Evolutionary conservation across 2,888 invertebrate species (phyloP), one percentile per base, ranked within the genome.

Genomic region (Elmis aenea): DNA sequence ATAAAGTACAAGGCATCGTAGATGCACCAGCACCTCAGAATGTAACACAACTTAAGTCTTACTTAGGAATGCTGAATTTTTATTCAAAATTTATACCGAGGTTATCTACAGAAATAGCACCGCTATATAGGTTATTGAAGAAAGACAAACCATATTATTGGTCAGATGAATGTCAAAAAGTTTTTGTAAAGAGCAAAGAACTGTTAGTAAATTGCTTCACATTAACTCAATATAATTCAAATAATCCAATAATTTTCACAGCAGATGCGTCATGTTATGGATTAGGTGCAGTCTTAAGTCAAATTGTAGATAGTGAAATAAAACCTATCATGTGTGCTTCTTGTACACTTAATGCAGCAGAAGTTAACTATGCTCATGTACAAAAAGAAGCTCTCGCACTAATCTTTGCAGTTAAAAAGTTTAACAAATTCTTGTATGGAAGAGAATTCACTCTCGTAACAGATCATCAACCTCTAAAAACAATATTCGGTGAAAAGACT

Each of bases 61-160:
- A 38, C 15, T 8, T 22, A 3, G 44, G 36, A n/a, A 20, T 40
- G 33, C 9, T 43, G 5, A 43, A 35, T 28, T 44, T 36, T 33
- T 44, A 40, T 40, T 10, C 13, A 13, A 27, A 24, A 25, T 44
- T 40, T 29, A 13, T 33, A 22, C 25, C 23, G 6, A 23, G 31
- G 10, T 24, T 41, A 27, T 11, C 23, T 8, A 10, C 5, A 6
- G 22, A 27, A 14, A 23, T 36, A 18, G 18, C 18, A 16, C 38
- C 45, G 6, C 11, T 41, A 5, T 41, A 38, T 32, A 13, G 26
- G 5, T 15, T 45, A 13, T 25, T 35, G 10, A 29, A 28, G 10
- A 27, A 30, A 10, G 24, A 28, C 13, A 9, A 8, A 12, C 12
- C 24, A 23, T 39, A 36, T 12, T 21, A 26, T 12, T 43, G 36